Percentiles rank a stretch among this genome's conserved stretches.
phyloP scores from a whole-genome alignment of 2,113 vertebrate genomes.

The Terrapene triunguis region DNA sequence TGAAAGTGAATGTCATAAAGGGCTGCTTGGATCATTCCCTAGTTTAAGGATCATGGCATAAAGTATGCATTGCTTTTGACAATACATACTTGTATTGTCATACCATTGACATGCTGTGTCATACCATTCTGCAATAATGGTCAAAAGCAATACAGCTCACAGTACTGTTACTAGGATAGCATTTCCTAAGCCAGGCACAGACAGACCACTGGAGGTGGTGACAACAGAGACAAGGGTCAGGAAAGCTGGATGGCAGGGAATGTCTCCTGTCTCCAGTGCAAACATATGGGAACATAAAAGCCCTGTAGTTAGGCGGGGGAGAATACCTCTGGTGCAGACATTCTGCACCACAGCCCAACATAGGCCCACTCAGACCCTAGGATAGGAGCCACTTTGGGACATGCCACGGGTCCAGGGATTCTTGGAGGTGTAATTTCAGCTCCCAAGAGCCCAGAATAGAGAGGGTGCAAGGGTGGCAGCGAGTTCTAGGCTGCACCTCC shows the following conservation, averaged over 20 bases:
- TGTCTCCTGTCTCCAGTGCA: background rate
- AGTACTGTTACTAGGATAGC: background rate
- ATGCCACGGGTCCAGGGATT: background rate
- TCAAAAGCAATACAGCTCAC: background rate
- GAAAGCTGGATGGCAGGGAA: background rate
- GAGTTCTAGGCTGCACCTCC: background rate
- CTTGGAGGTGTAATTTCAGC: background rate
- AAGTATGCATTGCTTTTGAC: background rate
- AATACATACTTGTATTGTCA: too few species aligned
- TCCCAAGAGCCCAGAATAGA: background rate
- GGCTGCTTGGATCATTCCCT: background rate
- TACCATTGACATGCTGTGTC: too few species aligned
- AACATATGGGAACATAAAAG: background rate
- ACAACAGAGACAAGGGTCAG: background rate
- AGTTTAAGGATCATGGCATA: background rate
- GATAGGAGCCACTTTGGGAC: background rate
- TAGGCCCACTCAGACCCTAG: background rate
- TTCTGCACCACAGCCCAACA: background rate
- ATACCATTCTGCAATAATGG: background rate
- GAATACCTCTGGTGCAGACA: background rate
- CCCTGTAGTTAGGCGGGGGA: background rate
- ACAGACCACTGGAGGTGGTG: background rate
- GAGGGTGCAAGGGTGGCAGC: background rate
- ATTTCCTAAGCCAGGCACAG: background rate
- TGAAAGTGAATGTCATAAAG: background rate